A percentile compares a stretch with the other conserved stretches of the same genome.
Evolutionary conservation across 2,888 invertebrate species (phyloP).

Genomic region (Drosophila dives): DNA sequence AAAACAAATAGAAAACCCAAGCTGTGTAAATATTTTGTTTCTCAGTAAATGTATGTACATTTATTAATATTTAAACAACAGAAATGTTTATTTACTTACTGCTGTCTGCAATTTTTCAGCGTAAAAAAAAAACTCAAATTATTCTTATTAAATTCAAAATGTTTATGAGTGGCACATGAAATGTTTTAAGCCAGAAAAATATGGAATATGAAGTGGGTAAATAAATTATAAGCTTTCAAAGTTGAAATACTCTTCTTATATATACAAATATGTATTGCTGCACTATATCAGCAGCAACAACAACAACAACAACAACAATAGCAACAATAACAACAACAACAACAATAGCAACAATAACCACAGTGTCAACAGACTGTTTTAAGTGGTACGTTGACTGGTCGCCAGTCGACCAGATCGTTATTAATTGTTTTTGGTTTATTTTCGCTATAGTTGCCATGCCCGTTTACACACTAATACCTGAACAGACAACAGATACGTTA

Average conservation of each 20-base stretch:
- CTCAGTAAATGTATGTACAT: not conserved
- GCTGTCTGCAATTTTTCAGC: not conserved
- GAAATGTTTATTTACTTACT: constrained; percentile 9
- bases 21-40: not conserved
- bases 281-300: not conserved
- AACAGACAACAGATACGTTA: not conserved
- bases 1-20: not conserved
- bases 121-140: not conserved
- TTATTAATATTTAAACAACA: not conserved
- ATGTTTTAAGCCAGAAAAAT: not conserved
- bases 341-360: too few species aligned
- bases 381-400: not conserved
- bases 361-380: constrained; percentile 2
- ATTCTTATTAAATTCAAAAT: not conserved
- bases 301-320: not conserved
- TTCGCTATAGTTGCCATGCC: constrained; percentile 5
- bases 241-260: not conserved
- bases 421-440: not conserved
- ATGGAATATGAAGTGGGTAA: not conserved
- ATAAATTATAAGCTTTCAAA: not conserved
- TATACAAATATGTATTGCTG: not conserved
- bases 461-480: not conserved
- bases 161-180: not conserved
- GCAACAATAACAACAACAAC: not conserved
- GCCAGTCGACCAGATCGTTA: not conserved